Conservation (phyloP, 2,888 invertebrate genomes). For the Leptogaster cylindrica region DNA sequence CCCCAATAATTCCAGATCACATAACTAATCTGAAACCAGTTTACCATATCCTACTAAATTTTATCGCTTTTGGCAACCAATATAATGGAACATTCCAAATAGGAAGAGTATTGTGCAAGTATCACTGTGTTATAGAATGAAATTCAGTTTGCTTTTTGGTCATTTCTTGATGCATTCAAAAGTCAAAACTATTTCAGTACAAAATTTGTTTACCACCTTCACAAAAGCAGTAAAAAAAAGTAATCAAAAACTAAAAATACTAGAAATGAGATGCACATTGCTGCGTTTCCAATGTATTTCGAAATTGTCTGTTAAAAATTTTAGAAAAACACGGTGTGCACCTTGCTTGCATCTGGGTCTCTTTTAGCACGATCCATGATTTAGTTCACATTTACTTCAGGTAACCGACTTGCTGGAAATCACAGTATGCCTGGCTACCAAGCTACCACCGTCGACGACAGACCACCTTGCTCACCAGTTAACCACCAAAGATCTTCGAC, state of each 20-base stretch:
- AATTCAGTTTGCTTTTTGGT: too few species aligned
- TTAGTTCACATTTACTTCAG: not conserved
- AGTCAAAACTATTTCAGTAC: too few species aligned
- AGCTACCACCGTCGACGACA: not conserved
- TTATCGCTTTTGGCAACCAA: slow-evolving; percentile 4
- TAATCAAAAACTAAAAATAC: too few species aligned
- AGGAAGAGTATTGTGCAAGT: slow-evolving; percentile 13
- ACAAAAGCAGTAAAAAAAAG: too few species aligned
- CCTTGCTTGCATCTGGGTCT: too few species aligned
- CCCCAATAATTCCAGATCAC: slow-evolving; percentile 5
- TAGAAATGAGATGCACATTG: too few species aligned
- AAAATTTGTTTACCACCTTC: too few species aligned
- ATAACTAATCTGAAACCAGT: slow-evolving; percentile 14
- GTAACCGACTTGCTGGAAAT: not conserved
- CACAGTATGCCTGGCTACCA: not conserved
- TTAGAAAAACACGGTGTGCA: too few species aligned
- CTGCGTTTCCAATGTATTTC: too few species aligned
- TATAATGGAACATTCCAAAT: not conserved
- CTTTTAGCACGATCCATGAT: too few species aligned
- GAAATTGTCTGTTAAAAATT: too few species aligned
- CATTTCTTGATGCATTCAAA: too few species aligned
- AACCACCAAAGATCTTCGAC: not conserved
- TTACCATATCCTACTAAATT: slow-evolving; percentile 1
- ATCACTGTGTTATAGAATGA: not conserved
- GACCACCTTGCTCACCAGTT: not conserved